A percentile compares a stretch with the other conserved stretches of the same genome.
These are phyloP conservation scores for Cossypha polioptera DNA, from an alignment of 2,797 vertebrate species.

Conservation along the genomic window DNA sequence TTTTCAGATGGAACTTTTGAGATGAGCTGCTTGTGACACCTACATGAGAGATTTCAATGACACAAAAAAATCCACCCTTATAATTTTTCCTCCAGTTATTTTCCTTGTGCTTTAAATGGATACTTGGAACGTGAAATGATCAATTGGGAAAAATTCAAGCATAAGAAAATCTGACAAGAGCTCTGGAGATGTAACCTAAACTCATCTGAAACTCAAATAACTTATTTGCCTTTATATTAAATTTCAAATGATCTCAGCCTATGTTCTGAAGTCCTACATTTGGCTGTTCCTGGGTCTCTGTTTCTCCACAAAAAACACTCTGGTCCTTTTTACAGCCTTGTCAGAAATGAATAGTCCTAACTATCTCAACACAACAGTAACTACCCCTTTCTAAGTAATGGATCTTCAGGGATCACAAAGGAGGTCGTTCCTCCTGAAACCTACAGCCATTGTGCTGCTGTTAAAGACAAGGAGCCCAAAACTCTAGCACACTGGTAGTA, in stretches of 20 bases:
- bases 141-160: background rate
- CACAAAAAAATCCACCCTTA: background rate
- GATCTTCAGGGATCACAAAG: background rate
- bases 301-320: background rate
- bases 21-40: background rate
- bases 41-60: background rate
- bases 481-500: rapidly evolving
- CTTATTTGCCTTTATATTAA: background rate
- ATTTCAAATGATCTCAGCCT: background rate
- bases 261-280: background rate
- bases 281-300: background rate
- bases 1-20: background rate
- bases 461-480: background rate
- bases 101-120: background rate
- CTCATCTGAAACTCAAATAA: background rate
- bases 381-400: background rate
- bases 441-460: background rate
- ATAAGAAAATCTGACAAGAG: background rate
- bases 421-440: background rate
- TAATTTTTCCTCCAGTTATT: background rate
- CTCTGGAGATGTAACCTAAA: background rate
- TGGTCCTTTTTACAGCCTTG: background rate
- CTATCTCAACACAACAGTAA: background rate
- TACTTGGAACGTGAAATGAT: background rate
- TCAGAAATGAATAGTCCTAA: background rate